A percentile compares a stretch with the other conserved stretches of the same genome.
phyloP scores from a whole-genome alignment of 2,113 vertebrate genomes.

The Motacilla alba region DNA sequence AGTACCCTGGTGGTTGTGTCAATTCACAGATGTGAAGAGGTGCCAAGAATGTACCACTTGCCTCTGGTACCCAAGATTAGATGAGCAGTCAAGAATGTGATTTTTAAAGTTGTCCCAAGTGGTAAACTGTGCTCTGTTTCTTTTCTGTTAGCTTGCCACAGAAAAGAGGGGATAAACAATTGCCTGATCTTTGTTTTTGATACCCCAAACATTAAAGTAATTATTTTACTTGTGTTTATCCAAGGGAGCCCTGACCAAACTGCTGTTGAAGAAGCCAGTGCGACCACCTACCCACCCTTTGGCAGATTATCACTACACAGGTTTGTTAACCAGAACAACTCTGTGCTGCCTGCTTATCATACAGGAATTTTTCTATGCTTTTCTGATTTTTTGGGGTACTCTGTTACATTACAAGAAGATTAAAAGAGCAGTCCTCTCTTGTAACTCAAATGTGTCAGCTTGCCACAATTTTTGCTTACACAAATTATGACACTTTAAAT shows the following conservation, averaged over 20 bases:
- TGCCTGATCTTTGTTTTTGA: background rate
- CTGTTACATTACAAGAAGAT: background rate
- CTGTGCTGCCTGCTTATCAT: background rate
- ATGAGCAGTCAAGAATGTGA: background rate
- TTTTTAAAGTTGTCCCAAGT: background rate
- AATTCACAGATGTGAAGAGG: background rate
- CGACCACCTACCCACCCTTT: constrained; percentile 80
- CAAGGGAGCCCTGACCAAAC: constrained; percentile 85
- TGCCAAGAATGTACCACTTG: background rate
- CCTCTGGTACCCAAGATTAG: background rate
- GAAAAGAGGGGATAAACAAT: background rate
- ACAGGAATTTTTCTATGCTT: background rate
- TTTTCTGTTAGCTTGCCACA: background rate
- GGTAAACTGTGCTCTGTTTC: background rate
- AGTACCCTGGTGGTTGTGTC: background rate
- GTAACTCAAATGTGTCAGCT: background rate
- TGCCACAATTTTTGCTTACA: background rate
- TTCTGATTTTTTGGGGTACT: background rate
- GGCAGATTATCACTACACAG: constrained; percentile 93
- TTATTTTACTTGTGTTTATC: background rate
- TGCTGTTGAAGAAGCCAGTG: constrained; percentile 84
- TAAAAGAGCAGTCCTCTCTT: background rate
- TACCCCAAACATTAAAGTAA: background rate
- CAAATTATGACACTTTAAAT: background rate
- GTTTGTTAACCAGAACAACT: constrained; percentile 61